phyloP scores from a whole-genome alignment of 2,888 invertebrate species.

The Omphaloscelis lunosa region DNA sequence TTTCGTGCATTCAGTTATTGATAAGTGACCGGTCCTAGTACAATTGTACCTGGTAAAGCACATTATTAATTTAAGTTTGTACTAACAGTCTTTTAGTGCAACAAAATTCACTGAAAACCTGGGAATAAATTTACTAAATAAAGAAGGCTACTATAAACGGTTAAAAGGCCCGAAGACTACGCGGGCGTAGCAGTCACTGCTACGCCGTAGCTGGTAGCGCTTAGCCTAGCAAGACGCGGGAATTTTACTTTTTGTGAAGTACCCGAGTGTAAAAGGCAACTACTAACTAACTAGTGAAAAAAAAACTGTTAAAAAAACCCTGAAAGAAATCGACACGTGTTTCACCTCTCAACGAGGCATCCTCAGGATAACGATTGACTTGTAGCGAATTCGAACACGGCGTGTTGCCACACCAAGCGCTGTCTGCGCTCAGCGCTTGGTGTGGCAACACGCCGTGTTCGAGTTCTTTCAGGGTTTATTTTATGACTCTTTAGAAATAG shows the following conservation, averaged over 20 bases:
- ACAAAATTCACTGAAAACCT: background rate
- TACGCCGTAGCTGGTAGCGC: constrained; percentile 31
- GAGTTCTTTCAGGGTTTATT: too few species aligned
- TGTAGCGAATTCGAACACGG: too few species aligned
- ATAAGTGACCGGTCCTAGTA: background rate
- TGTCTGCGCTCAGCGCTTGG: too few species aligned
- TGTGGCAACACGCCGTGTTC: too few species aligned
- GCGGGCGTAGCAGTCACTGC: constrained; percentile 33
- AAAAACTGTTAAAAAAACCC: too few species aligned
- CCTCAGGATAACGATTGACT: too few species aligned
- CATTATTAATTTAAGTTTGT: too few species aligned
- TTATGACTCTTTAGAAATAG: too few species aligned
- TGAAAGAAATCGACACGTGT: too few species aligned
- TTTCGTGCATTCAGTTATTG: background rate
- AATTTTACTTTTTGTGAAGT: constrained; percentile 18
- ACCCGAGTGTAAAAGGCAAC: background rate
- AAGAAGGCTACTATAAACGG: background rate
- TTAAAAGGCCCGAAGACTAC: constrained; percentile 24
- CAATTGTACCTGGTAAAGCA: background rate
- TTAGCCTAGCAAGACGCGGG: constrained; percentile 13
- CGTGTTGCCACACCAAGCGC: too few species aligned
- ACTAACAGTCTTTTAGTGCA: background rate
- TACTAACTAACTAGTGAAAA: too few species aligned
- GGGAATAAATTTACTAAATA: background rate
- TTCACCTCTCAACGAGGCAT: too few species aligned